Evolutionary conservation across 2,797 vertebrate genomes (phyloP), one percentile per base, ranked within the genome.

Genomic region (Manis pentadactyla): DNA sequence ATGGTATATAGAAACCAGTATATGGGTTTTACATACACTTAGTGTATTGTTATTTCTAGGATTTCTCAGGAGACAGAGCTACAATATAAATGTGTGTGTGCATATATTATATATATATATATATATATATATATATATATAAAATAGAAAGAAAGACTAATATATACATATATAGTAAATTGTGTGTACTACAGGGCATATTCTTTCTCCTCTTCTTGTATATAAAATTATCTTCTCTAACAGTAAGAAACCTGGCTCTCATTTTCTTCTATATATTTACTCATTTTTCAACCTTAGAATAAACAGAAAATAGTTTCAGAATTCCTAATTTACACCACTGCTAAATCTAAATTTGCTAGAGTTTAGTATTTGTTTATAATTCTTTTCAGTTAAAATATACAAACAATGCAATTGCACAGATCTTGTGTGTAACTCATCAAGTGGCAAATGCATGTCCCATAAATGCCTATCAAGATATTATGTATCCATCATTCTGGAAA

Each of bases 391-490:
- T 66, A 83, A 71, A 92, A 77, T 57, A 63, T 59, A 68, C 17
- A 61, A 78, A 63, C 9, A 49, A 3, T 34, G 11, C 13, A 84
- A 81, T 37, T 79, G 34, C 0, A 73, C 13, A 84, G 63, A 90
- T 83, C 37, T 86, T 92, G 12, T 81, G 42, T 66, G 66, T 77
- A 66, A 82, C 87, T 92, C n/a, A 74, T 61, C 77, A 64, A 73
- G 57, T n/a, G 51, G 34, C 51, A 93, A 59, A 37, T 90, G 12
- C 29, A 63, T 37, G 7, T 57, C 8, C 15, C n/a, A 46, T 42
- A 71, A 46, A 55, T 34, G 89, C 19, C 25, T 92, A 68, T 68
- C 21, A 55, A 69, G 21, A 79, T 63, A 57, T 55, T 34, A 68
- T 61, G 7, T 75, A 46, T 14, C 39, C 31, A 42, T 69, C 11